Base-by-base conservation (phyloP, 1,140 invertebrate genomes). In the Manduca sexta region DNA sequence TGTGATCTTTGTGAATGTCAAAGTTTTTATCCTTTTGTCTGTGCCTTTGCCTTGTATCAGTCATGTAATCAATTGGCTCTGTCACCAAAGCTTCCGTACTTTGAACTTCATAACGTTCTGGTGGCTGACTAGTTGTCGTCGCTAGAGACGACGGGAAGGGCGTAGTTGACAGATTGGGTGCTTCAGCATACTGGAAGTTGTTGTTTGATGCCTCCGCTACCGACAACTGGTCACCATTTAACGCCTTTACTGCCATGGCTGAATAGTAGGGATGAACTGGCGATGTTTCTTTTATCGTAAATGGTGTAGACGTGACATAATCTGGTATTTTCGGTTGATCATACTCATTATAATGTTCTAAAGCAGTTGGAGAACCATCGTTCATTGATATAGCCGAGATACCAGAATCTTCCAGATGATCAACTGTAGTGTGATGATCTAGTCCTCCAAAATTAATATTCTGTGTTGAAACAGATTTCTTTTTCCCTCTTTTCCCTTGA, bases 381-480 rank as follows among this genome's bases (percentile, higher is more conserved):
- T 68, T 61, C 6, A 58, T 13, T 16, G 52, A 51, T 21, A 40
- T 53, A 46, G 58, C 51, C 41, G 64, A 33, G 54, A 72, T 43
- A 45, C 48, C 62, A 30, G 50, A 60, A 40, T 78, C 72, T 46
- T 56, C 65, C 15, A 76, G 52, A 56, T 86, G 83, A 52, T 86
- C 74, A 12, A 84, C 61, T 13, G 68, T 70, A 12, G 78, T 75
- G 44, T 78, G 57, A 45, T 80, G 78, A 14, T 85, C 78, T 56
- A 77, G 64, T 15, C 74, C 75, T 10, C 77, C 81, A 60, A 87
- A 86, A 29, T 59, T 82, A 17, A 87, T 78, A 49, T 84, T 86
- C 57, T 86, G 84, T 3, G 70, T 78, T 4, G 85, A 86, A 44
- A 87, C 56, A 0, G 83, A 82, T 52, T 84, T 84, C 49, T 84